These are phyloP conservation scores for Neogobius melanostomus DNA, from an alignment of 2,113 vertebrate species.

Conservation along the genomic window DNA sequence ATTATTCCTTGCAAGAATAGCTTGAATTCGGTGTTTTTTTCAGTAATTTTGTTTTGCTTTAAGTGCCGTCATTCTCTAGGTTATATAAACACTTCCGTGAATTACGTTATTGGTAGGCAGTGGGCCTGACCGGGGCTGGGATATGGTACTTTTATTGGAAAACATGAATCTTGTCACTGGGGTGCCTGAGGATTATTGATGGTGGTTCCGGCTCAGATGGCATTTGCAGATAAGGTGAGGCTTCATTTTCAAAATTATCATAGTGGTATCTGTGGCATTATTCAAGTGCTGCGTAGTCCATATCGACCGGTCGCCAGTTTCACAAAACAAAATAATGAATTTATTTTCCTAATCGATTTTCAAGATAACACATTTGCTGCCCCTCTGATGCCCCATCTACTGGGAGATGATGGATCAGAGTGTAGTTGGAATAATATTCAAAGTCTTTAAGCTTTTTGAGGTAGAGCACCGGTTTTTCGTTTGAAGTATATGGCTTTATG, in stretches of 20 bases:
- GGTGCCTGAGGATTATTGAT: constrained; percentile 64
- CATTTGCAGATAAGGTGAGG: constrained; percentile 69
- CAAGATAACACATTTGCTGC: constrained; percentile 62
- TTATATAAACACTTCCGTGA: constrained; percentile 68
- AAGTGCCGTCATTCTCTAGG: constrained; percentile 46
- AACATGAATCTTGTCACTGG: constrained; percentile 68
- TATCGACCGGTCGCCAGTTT: constrained; percentile 62
- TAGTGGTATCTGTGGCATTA: constrained; percentile 63
- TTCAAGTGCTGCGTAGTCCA: constrained; percentile 46
- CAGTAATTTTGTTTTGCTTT: constrained; percentile 45
- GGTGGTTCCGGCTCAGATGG: constrained; percentile 45
- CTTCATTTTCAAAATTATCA: constrained; percentile 74
- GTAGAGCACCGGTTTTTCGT: constrained; percentile 11
- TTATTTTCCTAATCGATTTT: constrained; percentile 66
- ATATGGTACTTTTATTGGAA: constrained; percentile 72
- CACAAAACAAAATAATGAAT: constrained; percentile 69
- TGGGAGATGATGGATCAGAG: constrained; percentile 62
- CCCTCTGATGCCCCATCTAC: constrained; percentile 47
- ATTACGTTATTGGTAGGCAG: constrained; percentile 62
- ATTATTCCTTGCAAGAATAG: constrained; percentile 36
- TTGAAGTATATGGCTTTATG: constrained; percentile 28
- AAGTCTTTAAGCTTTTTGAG: constrained; percentile 25
- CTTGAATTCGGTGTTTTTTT: constrained; percentile 41
- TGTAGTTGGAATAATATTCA: constrained; percentile 45
- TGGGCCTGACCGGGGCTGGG: constrained; percentile 52